These are phyloP conservation scores for Eumerus sabulonum DNA, from an alignment of 2,888 invertebrate genomes.

Conservation along the genomic window DNA sequence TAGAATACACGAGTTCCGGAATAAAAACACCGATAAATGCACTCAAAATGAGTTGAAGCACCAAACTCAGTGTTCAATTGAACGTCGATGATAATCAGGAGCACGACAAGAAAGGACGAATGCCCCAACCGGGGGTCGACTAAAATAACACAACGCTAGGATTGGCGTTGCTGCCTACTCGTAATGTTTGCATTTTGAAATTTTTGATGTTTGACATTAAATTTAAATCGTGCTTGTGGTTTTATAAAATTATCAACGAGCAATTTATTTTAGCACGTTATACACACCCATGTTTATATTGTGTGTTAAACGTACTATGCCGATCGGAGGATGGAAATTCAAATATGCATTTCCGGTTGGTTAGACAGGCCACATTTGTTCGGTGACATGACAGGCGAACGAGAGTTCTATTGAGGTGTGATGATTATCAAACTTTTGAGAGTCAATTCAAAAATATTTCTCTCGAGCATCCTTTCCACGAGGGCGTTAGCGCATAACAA, in stretches of 20 bases:
- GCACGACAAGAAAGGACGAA: neutral
- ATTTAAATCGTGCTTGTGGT: conserved; percentile 63
- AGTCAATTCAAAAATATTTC: no score
- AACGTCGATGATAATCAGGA: conserved; percentile 7
- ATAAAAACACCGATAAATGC: conserved; percentile 46
- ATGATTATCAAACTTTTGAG: no score
- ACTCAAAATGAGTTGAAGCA: conserved; percentile 50
- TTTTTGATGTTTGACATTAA: conserved; percentile 65
- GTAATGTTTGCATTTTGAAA: conserved; percentile 60
- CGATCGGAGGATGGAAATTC: no score
- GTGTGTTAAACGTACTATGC: no score
- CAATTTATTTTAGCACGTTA: conserved; percentile 56
- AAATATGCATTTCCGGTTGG: no score
- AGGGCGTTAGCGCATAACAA: no score
- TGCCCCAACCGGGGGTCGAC: neutral
- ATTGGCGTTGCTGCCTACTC: neutral
- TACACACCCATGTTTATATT: conserved; percentile 3
- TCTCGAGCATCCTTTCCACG: no score
- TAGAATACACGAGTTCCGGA: neutral
- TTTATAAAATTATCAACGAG: conserved; percentile 53
- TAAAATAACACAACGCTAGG: no score
- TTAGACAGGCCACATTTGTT: no score
- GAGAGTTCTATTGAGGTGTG: no score
- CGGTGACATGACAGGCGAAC: no score
- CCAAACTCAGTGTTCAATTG: conserved; percentile 16